Base-by-base conservation (phyloP, 2,888 invertebrate genomes). In the Agrotis exclamationis region DNA sequence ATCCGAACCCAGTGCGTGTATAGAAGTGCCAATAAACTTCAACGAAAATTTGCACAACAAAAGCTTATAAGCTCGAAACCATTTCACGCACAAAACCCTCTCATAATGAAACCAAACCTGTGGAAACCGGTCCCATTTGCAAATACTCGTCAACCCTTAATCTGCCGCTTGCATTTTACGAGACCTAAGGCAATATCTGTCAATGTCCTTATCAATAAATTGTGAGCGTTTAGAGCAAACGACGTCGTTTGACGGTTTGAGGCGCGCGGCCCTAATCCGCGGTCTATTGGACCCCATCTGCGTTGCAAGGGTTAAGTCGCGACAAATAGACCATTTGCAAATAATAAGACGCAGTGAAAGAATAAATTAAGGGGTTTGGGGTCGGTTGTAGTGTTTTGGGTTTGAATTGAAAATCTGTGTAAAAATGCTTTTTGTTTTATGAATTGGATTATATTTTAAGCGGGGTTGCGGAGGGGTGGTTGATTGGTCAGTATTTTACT, bases 241-340 rank as follows among this genome's bases (percentile, higher is more conserved):
- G 94, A 95, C 92, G 96, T 94, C 95, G 92, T 95, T 95, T 94
- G 95, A 94, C 93, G 94, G 92, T 93, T 94, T 90, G 91, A 93
- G 91, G 93, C 93, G 92, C 91, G 91, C 89, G 86, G 65, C 83
- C 82, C 92, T 95, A 95, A 95, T 95, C 95, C 95, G 92, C 90
- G 93, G 93, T 91, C 92, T 90, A 91, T 88, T 88, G 92, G 93
- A 91, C 93, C 95, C 95, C 95, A 95, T 94, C 95, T 95, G 95
- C 90, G 87, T 87, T 91, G 95, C 91, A 95, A 95, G 96, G 95
- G 96, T 96, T 96, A 95, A 95, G 94, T 94, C 94, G 93, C 95
- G 94, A 95, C 95, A 96, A 95, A 95, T 95, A 95, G 94, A 93
- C 95, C 96, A 95, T 96, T 96, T 96, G 95, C 95, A 96, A 96